Conservation (phyloP, 2,888 invertebrate genomes). For the Drosophila buzzatii region DNA sequence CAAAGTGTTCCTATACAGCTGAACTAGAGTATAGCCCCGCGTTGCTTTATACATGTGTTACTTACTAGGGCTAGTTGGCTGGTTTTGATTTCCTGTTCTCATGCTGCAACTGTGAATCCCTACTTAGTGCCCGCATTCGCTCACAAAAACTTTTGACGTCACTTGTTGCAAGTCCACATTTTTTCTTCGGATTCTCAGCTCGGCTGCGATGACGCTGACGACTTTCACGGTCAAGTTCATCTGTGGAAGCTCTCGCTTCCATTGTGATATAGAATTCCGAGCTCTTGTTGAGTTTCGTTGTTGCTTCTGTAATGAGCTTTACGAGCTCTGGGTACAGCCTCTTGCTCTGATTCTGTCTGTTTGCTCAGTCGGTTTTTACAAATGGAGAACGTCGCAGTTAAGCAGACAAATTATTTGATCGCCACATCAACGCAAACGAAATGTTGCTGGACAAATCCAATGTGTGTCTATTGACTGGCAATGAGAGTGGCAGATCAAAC, state of each 20-base stretch:
- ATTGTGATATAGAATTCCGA: conserved; percentile 67
- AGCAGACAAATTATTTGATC: conserved; percentile 24
- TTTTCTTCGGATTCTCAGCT: conserved; percentile 21
- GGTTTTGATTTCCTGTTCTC: conserved; percentile 70
- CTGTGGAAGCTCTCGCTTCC: conserved; percentile 45
- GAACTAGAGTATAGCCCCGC: conserved; percentile 25
- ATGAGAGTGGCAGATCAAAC: conserved; percentile 43
- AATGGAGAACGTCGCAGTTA: conserved; percentile 50
- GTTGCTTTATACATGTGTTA: conserved; percentile 24
- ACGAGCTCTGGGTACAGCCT: conserved; percentile 30
- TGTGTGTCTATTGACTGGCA: conserved; percentile 53
- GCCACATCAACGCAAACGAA: conserved; percentile 13
- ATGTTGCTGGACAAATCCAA: conserved; percentile 58
- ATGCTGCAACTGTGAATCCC: conserved; percentile 65
- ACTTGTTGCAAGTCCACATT: conserved; percentile 70
- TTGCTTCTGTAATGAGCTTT: conserved; percentile 37
- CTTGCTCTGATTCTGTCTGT: conserved; percentile 23
- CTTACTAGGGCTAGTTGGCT: conserved; percentile 39
- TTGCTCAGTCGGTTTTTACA: conserved; percentile 54
- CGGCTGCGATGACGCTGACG: conserved; percentile 41
- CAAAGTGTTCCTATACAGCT: conserved; percentile 29
- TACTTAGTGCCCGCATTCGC: conserved; percentile 31
- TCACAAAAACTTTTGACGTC: conserved; percentile 64
- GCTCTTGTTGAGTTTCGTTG: conserved; percentile 25
- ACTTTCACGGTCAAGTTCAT: conserved; percentile 84